Percentiles rank a stretch among this genome's conserved stretches.
Conservation (phyloP, 2,888 invertebrate species). For the Cephalotes varians region DNA sequence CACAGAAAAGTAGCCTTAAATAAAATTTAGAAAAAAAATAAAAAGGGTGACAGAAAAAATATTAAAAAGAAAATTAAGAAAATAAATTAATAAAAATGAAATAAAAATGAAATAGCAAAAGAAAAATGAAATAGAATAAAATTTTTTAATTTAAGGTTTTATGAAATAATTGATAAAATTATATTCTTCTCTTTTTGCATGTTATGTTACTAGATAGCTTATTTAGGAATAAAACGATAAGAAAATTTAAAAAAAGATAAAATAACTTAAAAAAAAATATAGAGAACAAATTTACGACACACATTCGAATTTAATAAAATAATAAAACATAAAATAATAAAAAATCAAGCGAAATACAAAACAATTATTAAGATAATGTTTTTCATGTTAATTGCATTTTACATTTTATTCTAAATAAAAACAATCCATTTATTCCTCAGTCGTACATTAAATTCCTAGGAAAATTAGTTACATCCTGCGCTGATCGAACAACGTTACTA, state of each 20-base stretch:
- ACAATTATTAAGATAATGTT: not conserved
- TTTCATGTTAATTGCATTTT: not conserved
- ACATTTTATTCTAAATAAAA: not conserved
- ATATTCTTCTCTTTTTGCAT: not conserved
- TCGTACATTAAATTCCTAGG: not conserved
- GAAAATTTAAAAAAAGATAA: not conserved
- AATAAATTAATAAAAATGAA: not conserved
- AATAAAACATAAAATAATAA: not conserved
- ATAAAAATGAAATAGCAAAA: not conserved
- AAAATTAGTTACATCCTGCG: constrained; percentile 25
- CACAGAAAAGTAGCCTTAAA: too few relatives aligned
- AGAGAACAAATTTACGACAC: too few relatives aligned
- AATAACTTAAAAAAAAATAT: too few relatives aligned
- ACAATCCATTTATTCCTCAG: not conserved
- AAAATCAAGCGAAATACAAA: not conserved
- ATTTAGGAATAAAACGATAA: not conserved
- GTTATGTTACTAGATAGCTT: not conserved
- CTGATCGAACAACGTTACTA: constrained; percentile 3
- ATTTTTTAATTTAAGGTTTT: not conserved
- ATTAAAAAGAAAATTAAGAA: not conserved
- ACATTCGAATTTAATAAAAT: not conserved
- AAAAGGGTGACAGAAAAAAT: not conserved
- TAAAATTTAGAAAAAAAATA: not conserved
- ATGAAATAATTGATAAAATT: not conserved
- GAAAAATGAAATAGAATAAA: not conserved